Conservation (phyloP, 1,140 invertebrate species). For the Pteromalus puparum region DNA sequence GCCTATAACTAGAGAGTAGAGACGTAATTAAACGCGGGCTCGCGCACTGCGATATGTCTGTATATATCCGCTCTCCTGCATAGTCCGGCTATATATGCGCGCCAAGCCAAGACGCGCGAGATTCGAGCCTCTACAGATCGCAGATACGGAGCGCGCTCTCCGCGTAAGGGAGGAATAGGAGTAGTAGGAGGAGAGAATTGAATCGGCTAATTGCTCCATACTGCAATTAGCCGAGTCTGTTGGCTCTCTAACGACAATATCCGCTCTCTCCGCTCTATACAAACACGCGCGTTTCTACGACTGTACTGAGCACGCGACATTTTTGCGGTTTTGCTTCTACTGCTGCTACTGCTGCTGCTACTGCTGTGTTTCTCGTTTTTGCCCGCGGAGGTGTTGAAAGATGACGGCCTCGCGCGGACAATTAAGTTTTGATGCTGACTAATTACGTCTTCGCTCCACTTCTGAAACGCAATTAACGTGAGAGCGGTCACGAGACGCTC, state of each 20-base stretch:
- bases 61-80: not conserved
- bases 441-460: slow-evolving; percentile 16
- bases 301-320: not conserved
- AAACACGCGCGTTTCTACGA: not conserved
- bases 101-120: not conserved
- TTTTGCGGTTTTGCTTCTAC: not conserved
- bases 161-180: not conserved
- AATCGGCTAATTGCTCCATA: slow-evolving; percentile 48
- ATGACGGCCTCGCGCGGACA: not conserved
- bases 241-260: slow-evolving; percentile 46
- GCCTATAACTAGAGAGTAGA: slow-evolving; percentile 17
- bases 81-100: not conserved
- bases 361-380: not conserved
- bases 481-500: not conserved
- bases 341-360: no score
- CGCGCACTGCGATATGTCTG: not conserved
- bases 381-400: not conserved
- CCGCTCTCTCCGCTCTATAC: not conserved
- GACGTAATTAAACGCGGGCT: slow-evolving; percentile 29
- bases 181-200: slow-evolving; percentile 37
- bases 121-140: not conserved
- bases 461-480: slow-evolving; percentile 29
- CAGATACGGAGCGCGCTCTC: not conserved
- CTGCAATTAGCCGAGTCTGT: slow-evolving; percentile 48
- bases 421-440: slow-evolving; percentile 36